These are phyloP conservation scores for Fragum sueziense DNA, from an alignment of 2,888 invertebrate genomes.

Conservation along the genomic window DNA sequence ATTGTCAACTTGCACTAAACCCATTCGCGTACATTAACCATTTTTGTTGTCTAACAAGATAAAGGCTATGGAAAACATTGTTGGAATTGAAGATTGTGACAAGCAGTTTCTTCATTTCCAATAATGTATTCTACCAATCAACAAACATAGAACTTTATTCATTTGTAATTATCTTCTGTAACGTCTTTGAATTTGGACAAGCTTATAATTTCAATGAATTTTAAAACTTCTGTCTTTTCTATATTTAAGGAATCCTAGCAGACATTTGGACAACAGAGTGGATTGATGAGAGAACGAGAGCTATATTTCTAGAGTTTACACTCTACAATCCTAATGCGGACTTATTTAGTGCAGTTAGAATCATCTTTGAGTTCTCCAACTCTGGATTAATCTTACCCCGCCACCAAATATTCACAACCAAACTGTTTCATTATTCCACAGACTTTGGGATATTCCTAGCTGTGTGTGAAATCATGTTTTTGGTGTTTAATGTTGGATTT, in stretches of 20 bases:
- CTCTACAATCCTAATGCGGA: slow-evolving; percentile 68
- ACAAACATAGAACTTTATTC: too few relatives aligned
- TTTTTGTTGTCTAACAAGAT: too few relatives aligned
- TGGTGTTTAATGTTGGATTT: slow-evolving; percentile 61
- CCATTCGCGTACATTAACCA: too few relatives aligned
- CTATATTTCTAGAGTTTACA: slow-evolving; percentile 68
- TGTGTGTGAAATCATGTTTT: slow-evolving; percentile 63
- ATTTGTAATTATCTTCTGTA: too few relatives aligned
- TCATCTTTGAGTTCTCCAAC: slow-evolving; percentile 68
- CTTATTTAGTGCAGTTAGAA: slow-evolving; percentile 66
- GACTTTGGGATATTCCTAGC: slow-evolving; percentile 60
- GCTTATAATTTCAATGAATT: too few relatives aligned
- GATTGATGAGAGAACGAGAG: slow-evolving; percentile 68
- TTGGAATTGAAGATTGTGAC: too few relatives aligned
- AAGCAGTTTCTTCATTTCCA: too few relatives aligned
- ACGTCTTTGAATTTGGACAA: too few relatives aligned
- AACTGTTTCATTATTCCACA: slow-evolving; percentile 62
- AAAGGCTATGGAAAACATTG: too few relatives aligned
- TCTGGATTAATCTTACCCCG: slow-evolving; percentile 59
- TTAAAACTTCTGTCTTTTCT: too few relatives aligned
- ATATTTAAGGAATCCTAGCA: slow-evolving; percentile 35
- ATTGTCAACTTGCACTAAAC: too few relatives aligned
- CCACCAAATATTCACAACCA: slow-evolving; percentile 66
- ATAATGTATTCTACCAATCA: too few relatives aligned
- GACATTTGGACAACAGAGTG: slow-evolving; percentile 59